Evolutionary conservation across 2,113 vertebrate species (phyloP), one percentile per base, ranked within the genome.

Genomic region (Parus major): DNA sequence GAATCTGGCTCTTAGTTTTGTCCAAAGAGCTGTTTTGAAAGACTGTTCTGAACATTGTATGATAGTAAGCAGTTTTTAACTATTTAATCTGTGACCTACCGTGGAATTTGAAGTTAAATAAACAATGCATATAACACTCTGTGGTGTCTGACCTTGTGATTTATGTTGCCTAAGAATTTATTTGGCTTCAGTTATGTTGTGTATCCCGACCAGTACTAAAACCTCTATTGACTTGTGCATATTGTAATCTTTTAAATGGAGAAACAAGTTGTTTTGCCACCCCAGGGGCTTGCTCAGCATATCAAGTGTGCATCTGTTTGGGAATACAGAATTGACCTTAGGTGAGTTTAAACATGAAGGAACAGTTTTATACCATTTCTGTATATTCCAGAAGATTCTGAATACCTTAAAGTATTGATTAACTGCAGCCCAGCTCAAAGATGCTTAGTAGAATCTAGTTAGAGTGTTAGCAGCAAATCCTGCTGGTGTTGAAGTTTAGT

Each of bases 51-150:
- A 96, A 69, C 53, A 18, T 53, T 96, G 70, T 92, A 90, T 86
- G 28, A 75, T 90, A 93, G 69, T 89, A 91, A 64, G 80, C 75
- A 88, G 35, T 96, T 97, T 91, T 91, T 92, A 96, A 95, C 84
- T 96, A 95, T 95, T 97, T 96, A 86, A 80, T 93, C 90, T 82
- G 35, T 84, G 61, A 55, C 79, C 46, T 96, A 78, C 86, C 9
- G n/a, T 97, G 92, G 49, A 75, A 77, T 90, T 87, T 71, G 76
- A 96, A 90, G 57, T 94, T 96, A 90, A 96, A 92, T 95, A 96
- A 96, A 84, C 21, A 86, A 69, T 15, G 11, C 15, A 33, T 91
- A 80, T 78, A 85, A 50, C 71, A 65, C n/a, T 41, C 24, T n/a
- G 22, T 93, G 56, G 25, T 84, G 68, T 85, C 76, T 78, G 76